These are phyloP conservation scores for Lindbergichthys nudifrons DNA, from an alignment of 2,797 vertebrate species.

Conservation along the genomic window DNA sequence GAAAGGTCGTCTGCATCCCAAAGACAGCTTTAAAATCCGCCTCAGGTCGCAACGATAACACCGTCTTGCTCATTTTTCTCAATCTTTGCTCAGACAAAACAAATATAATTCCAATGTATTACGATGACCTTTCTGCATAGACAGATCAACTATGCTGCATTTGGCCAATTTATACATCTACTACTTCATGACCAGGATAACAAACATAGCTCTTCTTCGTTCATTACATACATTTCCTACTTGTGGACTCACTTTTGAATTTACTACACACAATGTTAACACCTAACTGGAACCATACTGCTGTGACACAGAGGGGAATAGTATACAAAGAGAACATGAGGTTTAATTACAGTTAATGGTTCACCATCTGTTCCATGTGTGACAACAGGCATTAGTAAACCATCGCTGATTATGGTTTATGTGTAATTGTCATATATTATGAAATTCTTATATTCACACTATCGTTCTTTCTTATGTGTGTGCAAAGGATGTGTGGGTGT, in stretches of 20 bases:
- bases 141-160: too few species aligned
- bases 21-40: neutral
- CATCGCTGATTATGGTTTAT: constrained; percentile 13
- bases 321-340: neutral
- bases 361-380: constrained; percentile 32
- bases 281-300: constrained; percentile 19
- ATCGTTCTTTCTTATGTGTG: neutral
- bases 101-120: too few species aligned
- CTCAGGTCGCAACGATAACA: too few species aligned
- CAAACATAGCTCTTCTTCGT: neutral
- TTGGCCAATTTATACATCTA: neutral
- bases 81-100: neutral
- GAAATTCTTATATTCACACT: neutral
- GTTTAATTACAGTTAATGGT: constrained; percentile 13
- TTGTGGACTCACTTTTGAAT: neutral
- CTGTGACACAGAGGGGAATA: constrained; percentile 4
- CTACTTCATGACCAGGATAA: neutral
- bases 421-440: neutral
- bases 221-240: neutral
- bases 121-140: too few species aligned
- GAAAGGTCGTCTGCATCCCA: neutral
- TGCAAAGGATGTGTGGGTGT: neutral
- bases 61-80: neutral
- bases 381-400: constrained; percentile 4
- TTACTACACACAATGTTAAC: neutral